A percentile compares a stretch with the other conserved stretches of the same genome.
Evolutionary conservation across 1,140 invertebrate species (phyloP).

Genomic region (Drosophila repleta): DNA sequence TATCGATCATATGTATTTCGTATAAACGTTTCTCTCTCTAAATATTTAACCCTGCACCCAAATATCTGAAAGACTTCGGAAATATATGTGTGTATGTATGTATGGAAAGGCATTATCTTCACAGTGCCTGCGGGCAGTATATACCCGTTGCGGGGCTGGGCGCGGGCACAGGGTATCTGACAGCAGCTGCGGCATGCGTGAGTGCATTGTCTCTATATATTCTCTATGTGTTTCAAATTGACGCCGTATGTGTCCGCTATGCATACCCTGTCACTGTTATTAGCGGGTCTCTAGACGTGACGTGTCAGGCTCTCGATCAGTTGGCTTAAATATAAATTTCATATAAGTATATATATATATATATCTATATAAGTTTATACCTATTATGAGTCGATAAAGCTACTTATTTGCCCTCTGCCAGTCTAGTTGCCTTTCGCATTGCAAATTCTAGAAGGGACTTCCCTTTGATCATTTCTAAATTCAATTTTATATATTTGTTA

Average conservation of each 20-base stretch:
- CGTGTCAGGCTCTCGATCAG: conserved; percentile 22
- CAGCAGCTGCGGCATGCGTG: too few species aligned
- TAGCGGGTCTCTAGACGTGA: conserved; percentile 16
- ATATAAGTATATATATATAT: background rate
- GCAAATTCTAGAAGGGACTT: conserved; percentile 2
- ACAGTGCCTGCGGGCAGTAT: background rate
- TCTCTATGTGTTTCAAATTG: too few species aligned
- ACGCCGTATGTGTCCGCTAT: background rate
- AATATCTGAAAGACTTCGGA: background rate
- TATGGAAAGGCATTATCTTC: background rate
- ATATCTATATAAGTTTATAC: background rate
- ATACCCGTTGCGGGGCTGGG: background rate
- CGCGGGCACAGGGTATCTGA: conserved; percentile 16
- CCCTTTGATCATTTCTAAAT: conserved; percentile 1
- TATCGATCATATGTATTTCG: background rate
- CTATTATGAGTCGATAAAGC: conserved; percentile 33
- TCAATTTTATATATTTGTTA: conserved; percentile 3
- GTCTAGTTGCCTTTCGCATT: conserved; percentile 29
- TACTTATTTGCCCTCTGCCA: conserved; percentile 26
- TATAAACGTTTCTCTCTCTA: conserved; percentile 8
- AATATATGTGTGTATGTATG: background rate
- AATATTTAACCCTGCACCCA: conserved; percentile 32
- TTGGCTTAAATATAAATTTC: conserved; percentile 10
- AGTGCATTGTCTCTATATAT: background rate
- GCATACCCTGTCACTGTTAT: conserved; percentile 5